phyloP scores from a whole-genome alignment of 2,113 vertebrate species.

The Periophthalmodon schlosseri region DNA sequence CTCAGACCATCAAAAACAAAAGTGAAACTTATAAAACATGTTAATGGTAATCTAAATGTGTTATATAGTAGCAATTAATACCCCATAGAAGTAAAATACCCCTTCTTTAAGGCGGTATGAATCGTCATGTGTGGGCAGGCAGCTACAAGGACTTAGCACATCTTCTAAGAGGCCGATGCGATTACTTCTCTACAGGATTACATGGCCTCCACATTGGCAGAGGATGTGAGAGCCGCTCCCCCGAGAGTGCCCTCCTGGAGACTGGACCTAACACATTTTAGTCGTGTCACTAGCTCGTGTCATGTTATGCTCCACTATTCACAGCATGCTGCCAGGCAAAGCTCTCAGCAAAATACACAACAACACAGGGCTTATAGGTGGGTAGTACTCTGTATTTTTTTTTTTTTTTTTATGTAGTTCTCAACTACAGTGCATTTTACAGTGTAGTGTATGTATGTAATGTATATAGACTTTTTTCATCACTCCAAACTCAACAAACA shows the following conservation, averaged over 20 bases:
- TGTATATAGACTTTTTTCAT: no score
- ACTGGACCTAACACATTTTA: neutral
- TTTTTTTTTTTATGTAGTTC: no score
- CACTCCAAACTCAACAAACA: no score
- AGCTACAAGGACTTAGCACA: conserved; percentile 50
- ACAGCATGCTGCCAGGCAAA: neutral
- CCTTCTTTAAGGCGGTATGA: conserved; percentile 35
- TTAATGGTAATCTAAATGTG: no score
- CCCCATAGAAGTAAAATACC: no score
- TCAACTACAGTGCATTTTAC: no score
- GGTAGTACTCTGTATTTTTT: neutral
- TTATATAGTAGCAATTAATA: no score
- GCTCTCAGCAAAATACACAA: neutral
- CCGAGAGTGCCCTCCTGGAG: neutral
- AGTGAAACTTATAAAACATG: no score
- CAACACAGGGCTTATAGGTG: neutral
- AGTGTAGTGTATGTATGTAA: no score
- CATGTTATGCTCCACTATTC: neutral
- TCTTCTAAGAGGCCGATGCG: conserved; percentile 19
- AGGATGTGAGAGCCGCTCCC: neutral
- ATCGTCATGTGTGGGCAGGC: conserved; percentile 9
- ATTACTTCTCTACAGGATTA: conserved; percentile 9
- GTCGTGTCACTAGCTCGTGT: conserved; percentile 2
- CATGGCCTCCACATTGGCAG: neutral
- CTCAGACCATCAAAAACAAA: no score